A percentile compares a stretch with the other conserved stretches of the same genome.
These are phyloP conservation scores for Saccopteryx leptura DNA, from an alignment of 2,113 vertebrate species.

Conservation along the genomic window DNA sequence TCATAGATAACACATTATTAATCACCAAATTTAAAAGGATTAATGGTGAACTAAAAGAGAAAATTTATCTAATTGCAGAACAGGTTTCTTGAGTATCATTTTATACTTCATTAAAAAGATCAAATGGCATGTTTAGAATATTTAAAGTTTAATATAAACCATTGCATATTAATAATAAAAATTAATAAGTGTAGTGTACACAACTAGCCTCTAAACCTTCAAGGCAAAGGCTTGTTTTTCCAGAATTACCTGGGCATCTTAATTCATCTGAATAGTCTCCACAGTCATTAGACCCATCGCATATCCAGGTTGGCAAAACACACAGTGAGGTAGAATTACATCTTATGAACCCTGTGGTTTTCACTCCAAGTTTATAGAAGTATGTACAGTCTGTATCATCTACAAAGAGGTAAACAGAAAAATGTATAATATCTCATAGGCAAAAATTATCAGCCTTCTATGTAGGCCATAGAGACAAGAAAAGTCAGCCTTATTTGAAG, in stretches of 20 bases:
- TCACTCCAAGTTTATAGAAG: slow-evolving; percentile 97
- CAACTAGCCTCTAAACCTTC: not conserved
- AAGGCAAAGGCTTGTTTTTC: not conserved
- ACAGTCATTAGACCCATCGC: slow-evolving; percentile 98
- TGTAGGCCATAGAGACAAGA: slow-evolving; percentile 44
- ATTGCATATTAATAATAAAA: not conserved
- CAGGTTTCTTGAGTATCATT: slow-evolving; percentile 36
- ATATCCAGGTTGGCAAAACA: slow-evolving; percentile 96
- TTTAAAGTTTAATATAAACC: not conserved
- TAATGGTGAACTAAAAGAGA: slow-evolving; percentile 47
- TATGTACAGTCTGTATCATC: slow-evolving; percentile 95
- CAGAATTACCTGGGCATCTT: slow-evolving; percentile 96
- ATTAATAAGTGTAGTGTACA: not conserved
- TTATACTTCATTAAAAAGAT: slow-evolving; percentile 25
- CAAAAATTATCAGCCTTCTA: slow-evolving; percentile 45
- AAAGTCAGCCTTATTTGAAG: slow-evolving; percentile 33
- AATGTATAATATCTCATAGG: slow-evolving; percentile 66
- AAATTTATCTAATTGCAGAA: not conserved
- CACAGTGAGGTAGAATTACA: slow-evolving; percentile 98
- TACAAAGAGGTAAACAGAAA: slow-evolving; percentile 83
- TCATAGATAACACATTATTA: slow-evolving; percentile 59
- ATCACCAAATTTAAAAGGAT: slow-evolving; percentile 66
- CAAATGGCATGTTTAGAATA: not conserved
- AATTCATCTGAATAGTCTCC: slow-evolving; percentile 98
- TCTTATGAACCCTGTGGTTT: slow-evolving; percentile 95